These are phyloP conservation scores for Botia kubotai DNA, from an alignment of 2,797 vertebrate genomes.

Conservation along the genomic window DNA sequence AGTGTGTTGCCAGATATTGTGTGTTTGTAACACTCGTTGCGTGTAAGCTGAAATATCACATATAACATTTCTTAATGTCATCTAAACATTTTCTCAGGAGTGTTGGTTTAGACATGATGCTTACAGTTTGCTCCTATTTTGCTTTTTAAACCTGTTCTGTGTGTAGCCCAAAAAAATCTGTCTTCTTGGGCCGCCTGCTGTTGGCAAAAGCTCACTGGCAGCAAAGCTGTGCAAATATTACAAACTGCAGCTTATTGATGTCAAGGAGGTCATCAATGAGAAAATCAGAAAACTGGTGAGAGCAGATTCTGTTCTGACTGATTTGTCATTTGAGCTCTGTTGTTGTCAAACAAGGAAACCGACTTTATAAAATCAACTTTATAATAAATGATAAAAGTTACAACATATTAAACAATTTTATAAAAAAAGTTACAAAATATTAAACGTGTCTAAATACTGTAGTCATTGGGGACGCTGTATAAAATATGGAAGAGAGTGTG, in stretches of 20 bases:
- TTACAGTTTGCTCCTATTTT: background rate
- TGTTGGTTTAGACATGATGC: background rate
- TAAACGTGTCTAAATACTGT: background rate
- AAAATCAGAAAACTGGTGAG: slow-evolving; percentile 83
- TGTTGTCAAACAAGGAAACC: too few species aligned
- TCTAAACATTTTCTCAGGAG: background rate
- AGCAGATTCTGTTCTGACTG: background rate
- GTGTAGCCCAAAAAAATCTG: slow-evolving; percentile 86
- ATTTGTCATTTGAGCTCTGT: too few species aligned
- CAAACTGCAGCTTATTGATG: slow-evolving; percentile 83
- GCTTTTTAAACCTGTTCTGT: slow-evolving; percentile 29
- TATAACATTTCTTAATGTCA: background rate
- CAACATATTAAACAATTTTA: too few species aligned
- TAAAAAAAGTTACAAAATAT: too few species aligned
- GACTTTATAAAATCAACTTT: too few species aligned
- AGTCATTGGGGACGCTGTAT: too few species aligned
- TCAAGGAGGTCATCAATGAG: slow-evolving; percentile 80
- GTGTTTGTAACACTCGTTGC: too few species aligned
- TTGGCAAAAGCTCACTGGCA: slow-evolving; percentile 87
- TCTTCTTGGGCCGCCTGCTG: slow-evolving; percentile 88
- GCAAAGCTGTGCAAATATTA: slow-evolving; percentile 84
- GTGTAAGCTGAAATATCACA: too few species aligned
- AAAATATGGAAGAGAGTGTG: too few species aligned
- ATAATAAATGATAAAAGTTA: too few species aligned
- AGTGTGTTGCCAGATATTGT: too few species aligned